A percentile compares a stretch with the other conserved stretches of the same genome.
Conservation (phyloP, 2,797 vertebrate genomes). For the Hydrocynus forskahlii region DNA sequence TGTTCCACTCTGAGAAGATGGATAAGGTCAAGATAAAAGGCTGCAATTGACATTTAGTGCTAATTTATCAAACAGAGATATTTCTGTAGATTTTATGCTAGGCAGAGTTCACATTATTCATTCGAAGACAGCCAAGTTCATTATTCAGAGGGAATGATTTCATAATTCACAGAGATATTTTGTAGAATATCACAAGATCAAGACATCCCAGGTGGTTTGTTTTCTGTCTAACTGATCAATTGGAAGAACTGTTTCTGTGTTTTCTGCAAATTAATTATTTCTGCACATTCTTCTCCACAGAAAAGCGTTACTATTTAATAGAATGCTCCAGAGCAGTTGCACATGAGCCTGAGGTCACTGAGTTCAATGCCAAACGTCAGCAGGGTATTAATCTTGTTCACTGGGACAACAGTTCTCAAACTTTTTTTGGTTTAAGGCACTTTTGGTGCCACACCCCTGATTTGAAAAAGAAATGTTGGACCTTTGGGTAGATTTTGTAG, state of each 20-base stretch:
- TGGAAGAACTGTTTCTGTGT: background rate
- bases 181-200: background rate
- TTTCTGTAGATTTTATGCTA: slow-evolving; percentile 17
- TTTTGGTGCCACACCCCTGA: too few species aligned
- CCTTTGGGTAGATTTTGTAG: background rate
- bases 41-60: slow-evolving; percentile 17
- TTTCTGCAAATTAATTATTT: too few species aligned
- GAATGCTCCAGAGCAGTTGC: too few species aligned
- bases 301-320: too few species aligned
- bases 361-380: too few species aligned
- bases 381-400: too few species aligned
- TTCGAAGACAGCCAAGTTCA: background rate
- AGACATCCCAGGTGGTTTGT: background rate
- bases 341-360: too few species aligned
- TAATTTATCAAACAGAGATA: slow-evolving; percentile 35
- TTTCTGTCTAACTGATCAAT: background rate
- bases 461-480: too few species aligned
- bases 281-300: too few species aligned
- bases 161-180: background rate
- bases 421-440: too few species aligned
- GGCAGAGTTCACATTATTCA: background rate
- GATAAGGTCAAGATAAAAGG: slow-evolving; percentile 36
- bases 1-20: slow-evolving; percentile 46
- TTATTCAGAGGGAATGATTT: background rate
- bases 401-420: too few species aligned